Evolutionary conservation across 1,140 invertebrate genomes (phyloP).

Genomic region (Aphelinus atriplicis): DNA sequence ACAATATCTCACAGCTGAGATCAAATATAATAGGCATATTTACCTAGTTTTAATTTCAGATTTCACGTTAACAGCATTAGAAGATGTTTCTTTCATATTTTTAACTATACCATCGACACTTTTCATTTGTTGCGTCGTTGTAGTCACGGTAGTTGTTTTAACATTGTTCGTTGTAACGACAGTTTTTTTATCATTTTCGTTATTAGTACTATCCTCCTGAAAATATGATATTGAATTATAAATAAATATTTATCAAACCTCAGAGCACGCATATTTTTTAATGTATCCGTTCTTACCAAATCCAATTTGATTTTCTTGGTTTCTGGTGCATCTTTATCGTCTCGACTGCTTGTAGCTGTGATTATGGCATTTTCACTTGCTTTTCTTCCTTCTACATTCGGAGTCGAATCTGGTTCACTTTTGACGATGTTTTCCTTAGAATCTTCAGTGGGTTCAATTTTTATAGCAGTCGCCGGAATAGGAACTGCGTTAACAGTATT

Average conservation of each 20-base stretch:
- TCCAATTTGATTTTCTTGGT: conserved; percentile 56
- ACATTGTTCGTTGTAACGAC: conserved; percentile 48
- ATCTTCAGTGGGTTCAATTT: conserved; percentile 46
- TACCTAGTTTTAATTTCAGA: conserved; percentile 54
- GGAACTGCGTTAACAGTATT: neutral
- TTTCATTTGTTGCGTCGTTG: conserved; percentile 56
- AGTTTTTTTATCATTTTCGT: conserved; percentile 35
- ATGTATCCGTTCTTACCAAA: conserved; percentile 37
- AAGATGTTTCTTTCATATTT: conserved; percentile 51
- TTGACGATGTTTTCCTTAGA: conserved; percentile 68
- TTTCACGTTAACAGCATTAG: conserved; percentile 51
- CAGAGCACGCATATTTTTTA: neutral
- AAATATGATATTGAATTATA: neutral
- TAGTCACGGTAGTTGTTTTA: conserved; percentile 62
- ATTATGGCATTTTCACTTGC: neutral
- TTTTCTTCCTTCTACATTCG: conserved; percentile 65
- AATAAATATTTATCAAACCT: too few species aligned
- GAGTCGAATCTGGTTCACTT: conserved; percentile 69
- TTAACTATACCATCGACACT: conserved; percentile 60
- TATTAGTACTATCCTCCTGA: conserved; percentile 22
- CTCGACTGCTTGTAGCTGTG: conserved; percentile 53
- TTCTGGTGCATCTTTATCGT: conserved; percentile 37
- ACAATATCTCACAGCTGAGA: too few species aligned
- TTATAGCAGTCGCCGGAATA: conserved; percentile 32
- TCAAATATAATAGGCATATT: conserved; percentile 21